phyloP scores from a whole-genome alignment of 2,113 vertebrate species.

The Chrysemys picta region DNA sequence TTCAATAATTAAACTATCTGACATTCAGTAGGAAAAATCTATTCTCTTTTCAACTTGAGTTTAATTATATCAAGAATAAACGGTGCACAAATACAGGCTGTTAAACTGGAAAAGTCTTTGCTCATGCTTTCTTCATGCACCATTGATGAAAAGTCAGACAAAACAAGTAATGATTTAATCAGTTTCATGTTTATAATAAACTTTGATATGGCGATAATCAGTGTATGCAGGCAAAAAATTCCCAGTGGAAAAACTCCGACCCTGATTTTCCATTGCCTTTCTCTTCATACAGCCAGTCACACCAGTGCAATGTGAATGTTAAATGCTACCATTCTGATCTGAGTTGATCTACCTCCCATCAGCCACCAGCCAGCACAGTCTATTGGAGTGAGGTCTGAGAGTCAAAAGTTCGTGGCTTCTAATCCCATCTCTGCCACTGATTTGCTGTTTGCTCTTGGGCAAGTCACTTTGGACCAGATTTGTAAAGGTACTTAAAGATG shows the following conservation, averaged over 20 bases:
- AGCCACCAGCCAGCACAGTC: background rate
- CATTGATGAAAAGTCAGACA: background rate
- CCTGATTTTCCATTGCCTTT: background rate
- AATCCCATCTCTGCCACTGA: background rate
- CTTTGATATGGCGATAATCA: background rate
- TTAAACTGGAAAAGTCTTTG: too few species aligned
- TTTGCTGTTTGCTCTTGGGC: background rate
- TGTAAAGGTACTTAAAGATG: background rate
- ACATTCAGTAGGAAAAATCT: background rate
- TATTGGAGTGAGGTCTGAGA: background rate
- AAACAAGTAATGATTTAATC: background rate
- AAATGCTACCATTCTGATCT: background rate
- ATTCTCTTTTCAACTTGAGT: background rate
- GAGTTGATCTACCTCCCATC: background rate
- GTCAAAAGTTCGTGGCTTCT: background rate
- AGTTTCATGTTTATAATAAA: background rate
- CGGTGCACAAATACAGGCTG: background rate
- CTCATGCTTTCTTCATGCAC: background rate
- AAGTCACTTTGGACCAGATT: background rate
- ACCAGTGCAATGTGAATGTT: background rate
- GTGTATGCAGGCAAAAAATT: background rate
- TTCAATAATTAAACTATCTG: conserved; percentile 8
- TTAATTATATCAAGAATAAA: background rate
- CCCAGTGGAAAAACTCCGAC: background rate
- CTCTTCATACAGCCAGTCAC: conserved; percentile 7